Base-by-base conservation (phyloP, 2,113 vertebrate genomes). In the Spea bombifrons region DNA sequence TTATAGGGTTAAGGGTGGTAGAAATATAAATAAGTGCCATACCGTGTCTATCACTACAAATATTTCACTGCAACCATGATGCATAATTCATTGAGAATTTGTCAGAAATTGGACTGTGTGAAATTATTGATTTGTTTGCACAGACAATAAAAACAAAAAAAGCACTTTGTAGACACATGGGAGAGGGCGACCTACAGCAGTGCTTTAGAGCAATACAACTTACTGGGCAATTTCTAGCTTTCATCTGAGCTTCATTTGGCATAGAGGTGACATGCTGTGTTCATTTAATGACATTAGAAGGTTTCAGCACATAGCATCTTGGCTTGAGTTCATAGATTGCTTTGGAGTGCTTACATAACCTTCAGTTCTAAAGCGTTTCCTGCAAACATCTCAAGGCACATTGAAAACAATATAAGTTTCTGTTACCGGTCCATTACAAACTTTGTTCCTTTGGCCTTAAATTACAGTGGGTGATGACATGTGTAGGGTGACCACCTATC, bases 201-300 rank as follows among this genome's bases (percentile, higher is more conserved):
- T 78, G 50, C 61, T 71, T 75, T 45, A 50, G 30, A 78, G 80
- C 55, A 46, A 61, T 50, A 63, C 44, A 65, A 73, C 61, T 53
- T 47, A 61, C 76, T 65, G 49, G 45, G 71, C 68, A 64, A 71
- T 78, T 72, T 78, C 61, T 73, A 46, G 70, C 77, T 73, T 79
- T 79, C 73, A 73, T 68, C 52, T 5, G 10, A 44, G 64, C 78
- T 68, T 68, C 52, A 80, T 68, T 80, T 67, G 78, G 15, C 64
- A 49, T 45, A 5, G 71, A 74, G 72, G 52, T 80, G 71, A 80
- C 78, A 73, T 80, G 71, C 63, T 74, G 71, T 55, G 61, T 61
- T 45, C 7, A 72, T 57, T 66, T 80, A 73, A 68, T 80, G 71
- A 68, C 77, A 80, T 73, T 80, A 80, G 17, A 65, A 66, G 49